Evolutionary conservation across 2,113 vertebrate species (phyloP), one percentile per base, ranked within the genome.

Genomic region (Crotophaga sulcirostris): DNA sequence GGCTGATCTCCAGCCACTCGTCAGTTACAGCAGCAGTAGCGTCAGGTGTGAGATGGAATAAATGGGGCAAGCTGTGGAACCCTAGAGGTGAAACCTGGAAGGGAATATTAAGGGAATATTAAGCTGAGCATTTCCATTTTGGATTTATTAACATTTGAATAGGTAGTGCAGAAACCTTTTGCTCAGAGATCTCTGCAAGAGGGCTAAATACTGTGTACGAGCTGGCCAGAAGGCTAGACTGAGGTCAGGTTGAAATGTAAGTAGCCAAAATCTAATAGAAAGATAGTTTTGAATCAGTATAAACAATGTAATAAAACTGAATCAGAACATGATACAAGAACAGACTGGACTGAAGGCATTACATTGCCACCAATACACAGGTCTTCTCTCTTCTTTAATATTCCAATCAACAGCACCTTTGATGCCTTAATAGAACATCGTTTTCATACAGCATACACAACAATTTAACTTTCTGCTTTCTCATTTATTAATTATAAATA

Each of bases 401-500:
- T 92, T 85, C 79, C 34, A 70, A 25, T 63, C 66, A 80, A 44
- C 77, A 62, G 52, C 93, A 75, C 63, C 0, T 1, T 72, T 84
- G 81, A 94, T 90, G 42, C 38, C 59, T 95, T 97, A 97, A 93
- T 95, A 80, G 67, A 97, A 94, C 16, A 3, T 49, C 31, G 67
- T 85, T 96, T 96, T 97, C 87, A 66, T 93, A 80, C 26, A 78
- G 45, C 51, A 45, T 93, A 40, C 88, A 58, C 33, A 95, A 79
- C 67, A 96, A 81, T 94, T 97, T 93, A 97, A 96, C 79, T 89
- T 96, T 96, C 87, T 64, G 63, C 56, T 78, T 69, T 93, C 79
- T 75, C 87, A 90, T 96, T 98, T 97, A 97, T 94, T 96, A 95
- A 97, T 97, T 95, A 96, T 89, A 88, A 96, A 95, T 96, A 95